phyloP scores from a whole-genome alignment of 2,888 invertebrate species.

The Ephialtes manifestator region DNA sequence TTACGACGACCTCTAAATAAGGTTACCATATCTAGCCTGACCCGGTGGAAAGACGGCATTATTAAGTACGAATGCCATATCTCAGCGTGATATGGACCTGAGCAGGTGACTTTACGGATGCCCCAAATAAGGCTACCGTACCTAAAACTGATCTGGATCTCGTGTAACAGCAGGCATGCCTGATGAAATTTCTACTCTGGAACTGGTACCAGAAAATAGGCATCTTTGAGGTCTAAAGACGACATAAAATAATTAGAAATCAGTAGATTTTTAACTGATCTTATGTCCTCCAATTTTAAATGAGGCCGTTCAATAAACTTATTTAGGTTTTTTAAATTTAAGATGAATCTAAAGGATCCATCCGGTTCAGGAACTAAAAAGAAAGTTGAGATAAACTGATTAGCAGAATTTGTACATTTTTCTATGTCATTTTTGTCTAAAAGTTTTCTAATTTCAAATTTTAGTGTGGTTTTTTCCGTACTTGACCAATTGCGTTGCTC shows the following conservation, averaged over 20 bases:
- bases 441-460: slow-evolving; percentile 36
- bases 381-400: slow-evolving; percentile 16
- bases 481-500: slow-evolving; percentile 37
- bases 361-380: slow-evolving; percentile 43
- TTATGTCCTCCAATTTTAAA: slow-evolving; percentile 27
- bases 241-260: slow-evolving; percentile 6
- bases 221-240: slow-evolving; percentile 5
- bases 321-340: background rate
- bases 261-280: slow-evolving; percentile 17
- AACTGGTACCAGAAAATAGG: background rate
- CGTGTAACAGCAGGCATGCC: too few species aligned
- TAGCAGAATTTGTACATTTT: slow-evolving; percentile 9
- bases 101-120: too few species aligned
- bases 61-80: too few species aligned
- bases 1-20: too few species aligned
- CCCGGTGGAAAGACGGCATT: too few species aligned
- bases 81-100: too few species aligned
- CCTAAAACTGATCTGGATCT: too few species aligned
- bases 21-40: too few species aligned
- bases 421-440: slow-evolving; percentile 32
- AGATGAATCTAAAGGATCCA: slow-evolving; percentile 24
- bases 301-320: slow-evolving; percentile 28
- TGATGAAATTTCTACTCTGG: too few species aligned
- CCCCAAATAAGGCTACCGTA: too few species aligned
- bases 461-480: slow-evolving; percentile 14